phyloP scores from a whole-genome alignment of 2,797 vertebrate genomes.

The Myripristis jacobus region DNA sequence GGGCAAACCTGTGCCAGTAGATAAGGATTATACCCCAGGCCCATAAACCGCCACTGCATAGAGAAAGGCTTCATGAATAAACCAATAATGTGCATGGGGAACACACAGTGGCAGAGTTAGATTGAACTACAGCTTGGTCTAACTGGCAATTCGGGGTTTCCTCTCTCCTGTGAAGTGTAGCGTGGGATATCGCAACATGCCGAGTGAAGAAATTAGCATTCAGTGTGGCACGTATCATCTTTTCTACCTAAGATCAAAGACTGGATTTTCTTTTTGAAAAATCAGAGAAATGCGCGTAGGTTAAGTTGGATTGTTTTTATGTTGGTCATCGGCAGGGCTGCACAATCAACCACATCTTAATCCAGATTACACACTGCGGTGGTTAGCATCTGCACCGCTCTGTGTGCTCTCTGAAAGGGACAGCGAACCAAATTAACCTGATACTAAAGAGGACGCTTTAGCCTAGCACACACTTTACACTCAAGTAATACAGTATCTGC shows the following conservation, averaged over 20 bases:
- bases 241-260: background rate
- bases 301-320: background rate
- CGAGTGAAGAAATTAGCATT: background rate
- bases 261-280: background rate
- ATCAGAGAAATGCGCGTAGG: background rate
- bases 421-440: too few relatives aligned
- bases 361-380: too few relatives aligned
- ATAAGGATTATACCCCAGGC: conserved; percentile 5
- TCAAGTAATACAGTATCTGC: too few relatives aligned
- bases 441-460: too few relatives aligned
- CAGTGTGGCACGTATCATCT: background rate
- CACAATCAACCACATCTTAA: too few relatives aligned
- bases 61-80: conserved; percentile 44
- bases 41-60: background rate
- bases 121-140: background rate
- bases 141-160: background rate
- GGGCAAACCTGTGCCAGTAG: background rate
- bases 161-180: background rate
- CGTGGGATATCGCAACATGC: background rate
- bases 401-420: too few relatives aligned
- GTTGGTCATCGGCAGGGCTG: background rate
- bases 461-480: too few relatives aligned
- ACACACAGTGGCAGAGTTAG: background rate
- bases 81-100: conserved; percentile 17
- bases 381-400: too few relatives aligned